These are phyloP conservation scores for Pharmacophagus antenor DNA, from an alignment of 2,888 invertebrate species.

Conservation along the genomic window DNA sequence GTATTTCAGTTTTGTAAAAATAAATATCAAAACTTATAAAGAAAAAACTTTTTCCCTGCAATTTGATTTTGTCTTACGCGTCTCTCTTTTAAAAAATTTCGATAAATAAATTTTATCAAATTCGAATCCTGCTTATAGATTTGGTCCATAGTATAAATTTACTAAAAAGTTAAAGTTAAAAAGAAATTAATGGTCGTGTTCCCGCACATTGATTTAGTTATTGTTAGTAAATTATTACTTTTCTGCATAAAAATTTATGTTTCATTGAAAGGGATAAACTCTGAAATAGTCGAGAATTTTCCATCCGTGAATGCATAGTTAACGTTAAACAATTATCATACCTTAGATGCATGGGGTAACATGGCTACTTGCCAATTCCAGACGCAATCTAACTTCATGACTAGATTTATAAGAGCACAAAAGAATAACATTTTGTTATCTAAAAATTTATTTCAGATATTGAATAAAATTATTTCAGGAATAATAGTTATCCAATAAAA, in stretches of 20 bases:
- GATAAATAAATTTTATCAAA: no score
- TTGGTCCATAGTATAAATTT: no score
- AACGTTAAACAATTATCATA: conserved; percentile 9
- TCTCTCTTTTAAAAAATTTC: no score
- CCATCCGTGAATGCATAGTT: conserved; percentile 5
- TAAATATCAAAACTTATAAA: no score
- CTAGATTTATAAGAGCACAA: background rate
- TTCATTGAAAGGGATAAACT: background rate
- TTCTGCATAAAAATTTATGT: background rate
- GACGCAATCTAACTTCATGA: conserved; percentile 7
- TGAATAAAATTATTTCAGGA: background rate
- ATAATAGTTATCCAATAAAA: no score
- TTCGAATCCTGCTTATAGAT: no score
- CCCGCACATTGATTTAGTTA: background rate
- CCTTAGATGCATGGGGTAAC: conserved; percentile 17
- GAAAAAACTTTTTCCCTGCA: no score
- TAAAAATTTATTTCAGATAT: background rate
- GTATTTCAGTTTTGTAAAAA: no score
- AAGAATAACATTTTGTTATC: background rate
- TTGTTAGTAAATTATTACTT: background rate
- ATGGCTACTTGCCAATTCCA: conserved; percentile 17
- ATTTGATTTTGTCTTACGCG: no score
- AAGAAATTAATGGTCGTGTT: no score
- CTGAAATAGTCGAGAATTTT: background rate
- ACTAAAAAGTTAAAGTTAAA: no score